Evolutionary conservation across 1,140 invertebrate species (phyloP).

Genomic region (Scaptodrosophila lebanonensis): DNA sequence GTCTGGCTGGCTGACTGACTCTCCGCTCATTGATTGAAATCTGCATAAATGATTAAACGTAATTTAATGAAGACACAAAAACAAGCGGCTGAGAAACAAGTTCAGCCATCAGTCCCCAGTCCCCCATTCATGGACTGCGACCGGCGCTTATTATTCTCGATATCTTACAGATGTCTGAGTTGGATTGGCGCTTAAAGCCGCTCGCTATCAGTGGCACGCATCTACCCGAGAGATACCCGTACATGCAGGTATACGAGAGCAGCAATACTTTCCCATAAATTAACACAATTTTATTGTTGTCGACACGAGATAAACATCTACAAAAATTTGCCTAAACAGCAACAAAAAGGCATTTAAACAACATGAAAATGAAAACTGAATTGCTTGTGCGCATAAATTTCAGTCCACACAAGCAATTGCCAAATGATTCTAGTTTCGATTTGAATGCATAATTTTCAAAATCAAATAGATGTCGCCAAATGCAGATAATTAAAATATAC

Average conservation of each 20-base stretch:
- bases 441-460: constrained; percentile 37
- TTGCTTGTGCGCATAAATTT: constrained; percentile 60
- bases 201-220: constrained; percentile 13
- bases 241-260: constrained; percentile 24
- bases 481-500: constrained; percentile 29
- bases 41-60: constrained; percentile 69
- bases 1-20: too few species aligned
- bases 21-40: constrained; percentile 63
- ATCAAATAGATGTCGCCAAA: constrained; percentile 33
- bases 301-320: constrained; percentile 66
- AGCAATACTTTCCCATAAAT: constrained; percentile 63
- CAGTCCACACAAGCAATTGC: constrained; percentile 13
- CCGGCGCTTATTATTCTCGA: too few species aligned
- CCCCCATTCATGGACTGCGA: constrained; percentile 1
- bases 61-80: constrained; percentile 63
- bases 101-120: constrained; percentile 24
- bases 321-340: constrained; percentile 70
- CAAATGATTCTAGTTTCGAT: constrained; percentile 4
- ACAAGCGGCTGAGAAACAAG: constrained; percentile 42
- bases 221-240: constrained; percentile 22
- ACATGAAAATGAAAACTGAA: constrained; percentile 65
- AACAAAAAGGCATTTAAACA: constrained; percentile 53
- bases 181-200: too few species aligned
- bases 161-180: too few species aligned
- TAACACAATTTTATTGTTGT: constrained; percentile 73